phyloP scores from a whole-genome alignment of 2,113 vertebrate genomes.

The Origma solitaria region DNA sequence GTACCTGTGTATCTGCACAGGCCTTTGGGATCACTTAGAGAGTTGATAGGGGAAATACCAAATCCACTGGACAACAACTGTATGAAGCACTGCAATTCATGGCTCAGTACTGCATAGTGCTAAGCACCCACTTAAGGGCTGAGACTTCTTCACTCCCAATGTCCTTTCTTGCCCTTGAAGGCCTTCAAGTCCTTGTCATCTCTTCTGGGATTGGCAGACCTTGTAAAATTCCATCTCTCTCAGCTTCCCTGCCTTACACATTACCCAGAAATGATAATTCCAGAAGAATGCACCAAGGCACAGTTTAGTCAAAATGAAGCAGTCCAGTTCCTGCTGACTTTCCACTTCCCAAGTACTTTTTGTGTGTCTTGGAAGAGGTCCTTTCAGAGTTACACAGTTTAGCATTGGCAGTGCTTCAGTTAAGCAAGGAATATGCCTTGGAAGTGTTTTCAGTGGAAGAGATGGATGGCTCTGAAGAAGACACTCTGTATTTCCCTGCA shows the following conservation, averaged over 20 bases:
- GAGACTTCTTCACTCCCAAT: background rate
- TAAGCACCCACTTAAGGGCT: background rate
- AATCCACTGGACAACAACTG: background rate
- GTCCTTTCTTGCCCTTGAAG: background rate
- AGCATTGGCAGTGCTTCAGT: conserved; percentile 45
- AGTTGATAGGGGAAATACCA: background rate
- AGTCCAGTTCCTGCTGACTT: background rate
- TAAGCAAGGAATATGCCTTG: conserved; percentile 71
- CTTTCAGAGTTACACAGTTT: background rate
- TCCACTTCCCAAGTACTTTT: background rate
- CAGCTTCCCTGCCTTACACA: background rate
- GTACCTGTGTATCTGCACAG: background rate
- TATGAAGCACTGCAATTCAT: background rate
- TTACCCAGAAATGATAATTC: background rate
- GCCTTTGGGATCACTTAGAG: background rate
- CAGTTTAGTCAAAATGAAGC: background rate
- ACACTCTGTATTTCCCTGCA: conserved; percentile 74
- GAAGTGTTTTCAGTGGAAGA: conserved; percentile 71
- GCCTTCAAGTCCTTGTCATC: background rate
- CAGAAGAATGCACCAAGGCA: background rate
- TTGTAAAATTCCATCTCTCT: background rate
- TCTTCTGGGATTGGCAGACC: background rate
- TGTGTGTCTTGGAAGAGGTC: background rate
- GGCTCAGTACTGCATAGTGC: conserved; percentile 22
- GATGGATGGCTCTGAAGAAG: conserved; percentile 68